These are phyloP conservation scores for Epizoanthus fatuus DNA, from an alignment of 92 coral and sea anemone genomes.

Conservation along the genomic window DNA sequence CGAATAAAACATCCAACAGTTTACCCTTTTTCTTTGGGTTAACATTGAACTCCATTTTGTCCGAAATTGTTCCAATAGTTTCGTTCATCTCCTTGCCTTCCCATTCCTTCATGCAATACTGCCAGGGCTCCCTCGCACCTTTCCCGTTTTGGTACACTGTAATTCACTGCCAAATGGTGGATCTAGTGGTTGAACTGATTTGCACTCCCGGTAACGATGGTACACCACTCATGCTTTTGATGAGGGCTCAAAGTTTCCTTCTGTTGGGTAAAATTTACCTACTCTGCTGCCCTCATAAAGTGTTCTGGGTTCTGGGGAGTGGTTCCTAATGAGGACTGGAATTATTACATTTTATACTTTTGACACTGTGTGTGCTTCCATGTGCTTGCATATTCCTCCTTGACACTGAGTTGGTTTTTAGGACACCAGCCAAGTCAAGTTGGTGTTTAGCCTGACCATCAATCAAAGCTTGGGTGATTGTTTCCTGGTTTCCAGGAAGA, in stretches of 20 bases:
- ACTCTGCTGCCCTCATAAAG: background rate
- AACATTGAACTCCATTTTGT: no score
- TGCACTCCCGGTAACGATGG: background rate
- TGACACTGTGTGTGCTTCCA: background rate
- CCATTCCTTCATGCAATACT: no score
- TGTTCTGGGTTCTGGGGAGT: background rate
- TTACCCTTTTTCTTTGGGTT: background rate
- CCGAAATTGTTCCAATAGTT: background rate
- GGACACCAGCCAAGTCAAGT: background rate
- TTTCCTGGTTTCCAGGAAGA: slow-evolving; percentile 1
- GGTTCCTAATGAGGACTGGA: background rate
- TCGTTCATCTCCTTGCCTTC: background rate
- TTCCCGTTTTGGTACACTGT: no score
- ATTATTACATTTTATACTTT: background rate
- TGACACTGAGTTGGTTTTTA: background rate
- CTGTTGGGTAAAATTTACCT: slow-evolving; percentile 1
- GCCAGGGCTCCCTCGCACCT: no score
- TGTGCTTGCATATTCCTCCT: background rate
- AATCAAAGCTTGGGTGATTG: no score
- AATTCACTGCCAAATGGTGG: no score
- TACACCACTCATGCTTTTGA: background rate
- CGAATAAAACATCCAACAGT: background rate
- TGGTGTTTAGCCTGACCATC: no score
- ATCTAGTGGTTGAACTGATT: no score
- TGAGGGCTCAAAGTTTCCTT: background rate